phyloP scores from a whole-genome alignment of 2,797 vertebrate genomes.

The Neopelma chrysocephalum region DNA sequence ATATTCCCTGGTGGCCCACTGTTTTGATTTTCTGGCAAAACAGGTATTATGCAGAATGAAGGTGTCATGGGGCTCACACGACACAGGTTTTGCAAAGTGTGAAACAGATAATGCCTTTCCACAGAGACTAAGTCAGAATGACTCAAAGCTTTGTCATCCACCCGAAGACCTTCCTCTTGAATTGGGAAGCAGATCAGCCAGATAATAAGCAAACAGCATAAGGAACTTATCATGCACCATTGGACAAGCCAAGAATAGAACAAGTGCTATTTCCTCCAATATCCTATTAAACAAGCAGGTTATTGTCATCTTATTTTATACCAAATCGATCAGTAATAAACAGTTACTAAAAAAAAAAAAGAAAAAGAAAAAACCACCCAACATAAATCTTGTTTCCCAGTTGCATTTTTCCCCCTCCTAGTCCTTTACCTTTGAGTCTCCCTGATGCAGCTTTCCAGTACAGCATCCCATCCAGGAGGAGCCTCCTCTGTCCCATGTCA shows the following conservation, averaged over 20 bases:
- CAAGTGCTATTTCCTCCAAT: constrained; percentile 57
- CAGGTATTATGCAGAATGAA: background rate
- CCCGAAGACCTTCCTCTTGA: constrained; percentile 41
- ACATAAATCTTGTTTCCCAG: background rate
- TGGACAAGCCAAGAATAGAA: constrained; percentile 62
- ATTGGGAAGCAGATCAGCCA: constrained; percentile 21
- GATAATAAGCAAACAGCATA: constrained; percentile 49
- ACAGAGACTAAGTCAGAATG: constrained; percentile 22
- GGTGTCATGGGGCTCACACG: background rate
- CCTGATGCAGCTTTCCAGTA: constrained; percentile 94
- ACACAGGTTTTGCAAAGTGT: constrained; percentile 18
- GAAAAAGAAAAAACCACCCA: background rate
- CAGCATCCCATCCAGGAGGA: constrained; percentile 85
- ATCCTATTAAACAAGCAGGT: constrained; percentile 46
- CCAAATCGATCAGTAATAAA: constrained; percentile 32
- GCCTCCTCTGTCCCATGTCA: constrained; percentile 81
- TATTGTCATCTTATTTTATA: constrained; percentile 41
- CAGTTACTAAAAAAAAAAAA: background rate
- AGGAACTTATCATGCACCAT: constrained; percentile 20
- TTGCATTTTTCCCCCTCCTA: background rate
- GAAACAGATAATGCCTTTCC: constrained; percentile 50
- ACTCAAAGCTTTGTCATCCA: constrained; percentile 59
- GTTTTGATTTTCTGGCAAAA: constrained; percentile 28
- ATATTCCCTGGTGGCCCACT: background rate
- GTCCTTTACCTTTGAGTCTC: constrained; percentile 87